A percentile compares a stretch with the other conserved stretches of the same genome.
These are phyloP conservation scores for Dasyprocta punctata DNA, from an alignment of 2,113 vertebrate species.

Conservation along the genomic window DNA sequence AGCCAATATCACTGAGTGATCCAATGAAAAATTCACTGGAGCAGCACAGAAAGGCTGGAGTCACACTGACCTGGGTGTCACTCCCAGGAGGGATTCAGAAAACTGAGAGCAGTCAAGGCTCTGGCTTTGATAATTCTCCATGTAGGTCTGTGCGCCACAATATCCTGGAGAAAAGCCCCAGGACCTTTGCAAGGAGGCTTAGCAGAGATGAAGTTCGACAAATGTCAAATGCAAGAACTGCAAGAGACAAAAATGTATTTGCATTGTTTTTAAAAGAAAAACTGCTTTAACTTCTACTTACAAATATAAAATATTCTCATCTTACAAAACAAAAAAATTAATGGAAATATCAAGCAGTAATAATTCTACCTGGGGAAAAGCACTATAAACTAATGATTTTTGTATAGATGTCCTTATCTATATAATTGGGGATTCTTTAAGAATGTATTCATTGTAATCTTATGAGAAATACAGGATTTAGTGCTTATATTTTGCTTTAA, in stretches of 20 bases:
- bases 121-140: not conserved
- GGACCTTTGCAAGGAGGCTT: not conserved
- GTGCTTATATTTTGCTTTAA: conserved; percentile 2
- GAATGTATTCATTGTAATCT: not conserved
- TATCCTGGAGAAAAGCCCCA: not conserved
- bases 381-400: not conserved
- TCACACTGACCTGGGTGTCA: not conserved
- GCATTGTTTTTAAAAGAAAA: not conserved
- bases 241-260: not conserved
- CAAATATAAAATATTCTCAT: not conserved
- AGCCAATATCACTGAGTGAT: not conserved
- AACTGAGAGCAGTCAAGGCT: not conserved
- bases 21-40: not conserved
- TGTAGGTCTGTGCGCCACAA: not conserved
- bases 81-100: not conserved
- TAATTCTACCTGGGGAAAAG: not conserved
- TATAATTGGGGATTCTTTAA: not conserved
- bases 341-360: not conserved
- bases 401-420: not conserved
- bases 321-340: not conserved
- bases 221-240: not conserved
- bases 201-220: not conserved
- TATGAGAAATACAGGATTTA: not conserved
- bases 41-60: not conserved
- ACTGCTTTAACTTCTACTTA: not conserved